Conservation (phyloP, 2,888 invertebrate species). For the Pristionchus arcanus region DNA sequence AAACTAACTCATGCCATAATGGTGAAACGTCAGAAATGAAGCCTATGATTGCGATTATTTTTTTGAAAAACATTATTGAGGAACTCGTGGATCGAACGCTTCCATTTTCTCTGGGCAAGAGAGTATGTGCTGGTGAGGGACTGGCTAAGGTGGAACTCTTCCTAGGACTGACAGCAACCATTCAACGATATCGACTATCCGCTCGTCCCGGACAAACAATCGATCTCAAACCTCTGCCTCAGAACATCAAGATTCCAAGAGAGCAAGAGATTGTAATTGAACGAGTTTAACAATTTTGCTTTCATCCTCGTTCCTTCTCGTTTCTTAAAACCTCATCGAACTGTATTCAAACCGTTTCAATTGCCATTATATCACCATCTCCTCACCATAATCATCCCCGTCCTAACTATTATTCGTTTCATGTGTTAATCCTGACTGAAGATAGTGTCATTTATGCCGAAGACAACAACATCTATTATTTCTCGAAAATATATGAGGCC, state of each 20-base stretch:
- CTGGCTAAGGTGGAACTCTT: background rate
- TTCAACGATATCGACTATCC: slow-evolving; percentile 11
- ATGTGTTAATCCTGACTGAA: too few species aligned
- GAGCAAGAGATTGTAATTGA: background rate
- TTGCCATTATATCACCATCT: too few species aligned
- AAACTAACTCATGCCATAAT: too few species aligned
- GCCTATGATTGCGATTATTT: too few species aligned
- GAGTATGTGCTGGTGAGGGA: background rate
- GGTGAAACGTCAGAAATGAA: too few species aligned
- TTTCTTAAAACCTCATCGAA: too few species aligned
- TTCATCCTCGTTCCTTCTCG: background rate
- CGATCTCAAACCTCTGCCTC: slow-evolving; percentile 13
- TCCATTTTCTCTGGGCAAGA: background rate
- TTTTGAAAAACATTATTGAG: background rate
- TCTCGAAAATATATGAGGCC: too few species aligned
- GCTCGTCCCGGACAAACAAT: background rate
- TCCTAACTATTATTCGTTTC: too few species aligned
- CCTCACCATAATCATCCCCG: too few species aligned
- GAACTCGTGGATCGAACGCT: background rate
- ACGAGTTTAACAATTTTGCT: background rate
- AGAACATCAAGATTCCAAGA: background rate
- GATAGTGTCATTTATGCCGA: too few species aligned
- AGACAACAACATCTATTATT: too few species aligned
- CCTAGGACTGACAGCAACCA: background rate
- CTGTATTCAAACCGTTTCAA: too few species aligned